Base-by-base conservation (phyloP, 2,113 vertebrate species). In the Neolamprologus sp. region DNA sequence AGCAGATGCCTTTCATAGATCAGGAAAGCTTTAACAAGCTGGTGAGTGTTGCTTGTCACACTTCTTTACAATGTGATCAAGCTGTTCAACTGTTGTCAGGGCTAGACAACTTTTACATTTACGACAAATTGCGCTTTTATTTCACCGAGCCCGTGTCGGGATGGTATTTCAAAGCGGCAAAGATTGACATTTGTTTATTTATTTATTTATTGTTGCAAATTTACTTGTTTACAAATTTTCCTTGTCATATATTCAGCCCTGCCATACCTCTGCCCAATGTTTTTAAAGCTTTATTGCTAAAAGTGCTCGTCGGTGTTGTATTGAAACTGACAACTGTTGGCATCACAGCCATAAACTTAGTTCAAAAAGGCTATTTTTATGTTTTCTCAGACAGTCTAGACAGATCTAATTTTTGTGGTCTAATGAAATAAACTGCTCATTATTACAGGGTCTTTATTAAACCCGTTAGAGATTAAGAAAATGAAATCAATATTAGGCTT, bases 61-160 rank as follows among this genome's bases (percentile, higher is more conserved):
- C 58, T 83, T 87, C 86, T 55, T 90, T 87, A 89, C 87, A 90
- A 85, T 80, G 45, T 53, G 65, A 86, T 92, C 88, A 85, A 88
- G 16, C 83, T 78, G 28, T 40, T 51, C 82, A 73, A 71, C 88
- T 83, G 85, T 78, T 91, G 80, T 89, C 49, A 17, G 78, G 81
- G 17, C 81, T 60, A 82, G 21, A 49, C 86, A 68, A 71, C 51
- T 55, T 93, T 81, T 68, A 35, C 4, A 82, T 92, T 90, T 90
- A 87, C 9, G 23, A 79, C 31, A 83, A 80, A 82, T 85, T 82
- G 68, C 17, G 21, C 80, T 83, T 88, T 80, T 90, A 75, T 87
- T 73, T 8, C 54, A 47, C 71, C 16, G 57, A 80, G 75, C 57
- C 83, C 68, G n/a, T 31, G 80, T 68, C 35, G 58, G 40, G 81